A percentile compares a stretch with the other conserved stretches of the same genome.
phyloP scores from a whole-genome alignment of 2,888 invertebrate species.

The Zhuqinia jingwanae region DNA sequence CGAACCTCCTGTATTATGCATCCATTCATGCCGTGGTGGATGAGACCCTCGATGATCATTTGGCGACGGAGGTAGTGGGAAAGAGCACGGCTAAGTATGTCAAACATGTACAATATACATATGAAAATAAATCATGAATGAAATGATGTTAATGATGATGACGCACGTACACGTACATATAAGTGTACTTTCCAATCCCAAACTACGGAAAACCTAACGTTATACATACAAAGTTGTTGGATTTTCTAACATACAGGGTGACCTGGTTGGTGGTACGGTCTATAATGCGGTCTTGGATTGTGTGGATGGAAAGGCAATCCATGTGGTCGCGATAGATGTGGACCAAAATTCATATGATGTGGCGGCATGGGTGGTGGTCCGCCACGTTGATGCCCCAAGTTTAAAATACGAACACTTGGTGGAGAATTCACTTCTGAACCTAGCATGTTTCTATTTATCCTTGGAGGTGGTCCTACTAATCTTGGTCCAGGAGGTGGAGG shows the following conservation, averaged over 20 bases:
- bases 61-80: background rate
- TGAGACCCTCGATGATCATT: slow-evolving; percentile 11
- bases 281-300: slow-evolving; percentile 18
- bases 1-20: slow-evolving; percentile 1
- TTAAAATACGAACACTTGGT: slow-evolving; percentile 10
- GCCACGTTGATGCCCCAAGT: background rate
- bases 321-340: slow-evolving; percentile 31
- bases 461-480: background rate
- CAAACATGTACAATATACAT: background rate
- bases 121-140: no score
- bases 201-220: no score
- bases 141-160: no score
- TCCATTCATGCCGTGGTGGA: background rate
- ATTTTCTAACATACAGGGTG: background rate
- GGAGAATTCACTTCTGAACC: background rate
- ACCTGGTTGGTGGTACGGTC: slow-evolving; percentile 14
- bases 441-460: background rate
- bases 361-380: background rate
- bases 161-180: no score
- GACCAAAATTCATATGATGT: slow-evolving; percentile 3
- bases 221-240: background rate
- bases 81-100: background rate
- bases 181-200: no score
- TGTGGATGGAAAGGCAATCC: background rate
- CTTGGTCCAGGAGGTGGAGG: background rate